phyloP scores from a whole-genome alignment of 2,888 invertebrate genomes.

The Malthinus flaveolus region DNA sequence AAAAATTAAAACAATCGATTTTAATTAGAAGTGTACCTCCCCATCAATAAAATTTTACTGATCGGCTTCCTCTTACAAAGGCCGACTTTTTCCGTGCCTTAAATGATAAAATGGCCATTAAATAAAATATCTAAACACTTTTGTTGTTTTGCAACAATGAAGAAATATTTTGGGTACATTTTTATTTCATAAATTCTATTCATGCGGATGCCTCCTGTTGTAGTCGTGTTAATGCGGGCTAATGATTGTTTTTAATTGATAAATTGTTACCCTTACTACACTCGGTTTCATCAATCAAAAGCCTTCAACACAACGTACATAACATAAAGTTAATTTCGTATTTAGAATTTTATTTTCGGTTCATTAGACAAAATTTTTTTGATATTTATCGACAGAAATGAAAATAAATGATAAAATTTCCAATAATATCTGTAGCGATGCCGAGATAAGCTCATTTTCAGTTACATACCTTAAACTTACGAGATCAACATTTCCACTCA shows the following conservation, averaged over 20 bases:
- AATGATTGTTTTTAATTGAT: constrained; percentile 11
- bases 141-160: too few relatives aligned
- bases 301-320: neutral
- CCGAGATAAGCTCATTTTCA: neutral
- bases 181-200: too few relatives aligned
- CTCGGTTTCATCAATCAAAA: constrained; percentile 7
- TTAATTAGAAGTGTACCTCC: too few relatives aligned
- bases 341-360: neutral
- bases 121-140: too few relatives aligned
- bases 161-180: too few relatives aligned
- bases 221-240: constrained; percentile 3
- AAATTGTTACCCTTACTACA: constrained; percentile 3
- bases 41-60: too few relatives aligned
- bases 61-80: too few relatives aligned
- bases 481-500: constrained; percentile 13
- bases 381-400: neutral
- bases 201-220: neutral
- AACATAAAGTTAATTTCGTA: too few relatives aligned
- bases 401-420: neutral
- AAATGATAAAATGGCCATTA: too few relatives aligned
- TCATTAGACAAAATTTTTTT: neutral
- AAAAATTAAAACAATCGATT: too few relatives aligned
- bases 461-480: constrained; percentile 2
- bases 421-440: too few relatives aligned
- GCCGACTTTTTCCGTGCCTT: too few relatives aligned